Evolutionary conservation across 2,113 vertebrate species (phyloP).

Genomic region (Rana temporaria): DNA sequence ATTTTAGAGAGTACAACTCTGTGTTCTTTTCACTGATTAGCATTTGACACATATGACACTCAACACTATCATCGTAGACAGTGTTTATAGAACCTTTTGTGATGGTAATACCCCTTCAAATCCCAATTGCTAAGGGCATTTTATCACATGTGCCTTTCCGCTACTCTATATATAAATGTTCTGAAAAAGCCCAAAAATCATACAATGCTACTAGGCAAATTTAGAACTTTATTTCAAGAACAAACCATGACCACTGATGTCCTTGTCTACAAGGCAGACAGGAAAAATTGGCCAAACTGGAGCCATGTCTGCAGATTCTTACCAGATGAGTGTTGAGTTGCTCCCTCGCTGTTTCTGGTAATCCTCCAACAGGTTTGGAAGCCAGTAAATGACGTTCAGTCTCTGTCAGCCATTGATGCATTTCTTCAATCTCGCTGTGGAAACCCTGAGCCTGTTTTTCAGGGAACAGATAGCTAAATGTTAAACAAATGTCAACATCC

Average conservation of each 20-base stretch:
- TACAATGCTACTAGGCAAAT: too few relatives aligned
- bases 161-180: too few relatives aligned
- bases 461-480: slow-evolving; percentile 37
- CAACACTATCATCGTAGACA: too few relatives aligned
- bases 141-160: too few relatives aligned
- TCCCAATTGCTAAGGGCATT: too few relatives aligned
- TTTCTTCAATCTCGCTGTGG: slow-evolving; percentile 97
- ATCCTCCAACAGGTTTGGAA: slow-evolving; percentile 95
- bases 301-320: slow-evolving; percentile 70
- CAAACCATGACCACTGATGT: background rate
- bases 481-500: slow-evolving; percentile 44
- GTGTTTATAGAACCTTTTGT: too few relatives aligned
- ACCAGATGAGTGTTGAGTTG: slow-evolving; percentile 97
- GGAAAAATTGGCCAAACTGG: background rate
- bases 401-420: slow-evolving; percentile 97
- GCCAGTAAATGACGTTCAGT: slow-evolving; percentile 95
- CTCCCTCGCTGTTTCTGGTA: slow-evolving; percentile 96
- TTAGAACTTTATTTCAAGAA: too few relatives aligned
- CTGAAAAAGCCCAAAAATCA: too few relatives aligned
- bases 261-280: background rate
- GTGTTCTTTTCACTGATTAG: too few relatives aligned
- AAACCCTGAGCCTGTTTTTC: slow-evolving; percentile 95
- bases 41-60: too few relatives aligned
- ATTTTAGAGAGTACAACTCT: too few relatives aligned
- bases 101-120: too few relatives aligned